Conservation (phyloP, 2,113 vertebrate species). For the Gadus macrocephalus region DNA sequence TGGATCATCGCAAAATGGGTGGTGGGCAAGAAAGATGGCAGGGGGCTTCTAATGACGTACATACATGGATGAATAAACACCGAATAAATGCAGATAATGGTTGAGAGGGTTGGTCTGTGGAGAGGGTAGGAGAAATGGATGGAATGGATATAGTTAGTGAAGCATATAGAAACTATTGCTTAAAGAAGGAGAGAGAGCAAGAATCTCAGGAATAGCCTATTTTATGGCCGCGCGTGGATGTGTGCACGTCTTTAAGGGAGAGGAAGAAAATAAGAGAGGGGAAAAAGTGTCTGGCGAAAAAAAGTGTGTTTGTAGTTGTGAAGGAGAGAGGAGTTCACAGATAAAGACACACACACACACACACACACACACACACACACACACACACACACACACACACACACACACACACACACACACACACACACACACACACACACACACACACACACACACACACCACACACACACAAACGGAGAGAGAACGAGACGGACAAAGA, state of each 20-base stretch:
- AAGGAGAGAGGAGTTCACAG: neutral
- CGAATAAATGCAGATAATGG: no score
- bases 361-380: no score
- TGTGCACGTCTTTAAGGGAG: neutral
- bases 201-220: neutral
- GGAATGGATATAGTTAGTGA: neutral
- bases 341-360: neutral
- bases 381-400: no score
- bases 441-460: no score
- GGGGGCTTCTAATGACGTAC: neutral
- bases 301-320: no score
- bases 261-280: neutral
- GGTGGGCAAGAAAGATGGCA: neutral
- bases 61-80: slow-evolving; percentile 19
- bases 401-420: no score
- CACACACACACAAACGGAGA: neutral
- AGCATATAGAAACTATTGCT: slow-evolving; percentile 11
- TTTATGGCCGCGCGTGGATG: neutral
- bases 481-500: neutral
- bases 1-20: slow-evolving; percentile 15
- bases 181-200: slow-evolving; percentile 21
- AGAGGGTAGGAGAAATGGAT: no score
- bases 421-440: no score
- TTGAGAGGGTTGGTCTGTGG: no score
- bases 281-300: neutral